Evolutionary conservation across 2,797 vertebrate species (phyloP), one percentile per base, ranked within the genome.

Genomic region (Crenuchus spilurus): DNA sequence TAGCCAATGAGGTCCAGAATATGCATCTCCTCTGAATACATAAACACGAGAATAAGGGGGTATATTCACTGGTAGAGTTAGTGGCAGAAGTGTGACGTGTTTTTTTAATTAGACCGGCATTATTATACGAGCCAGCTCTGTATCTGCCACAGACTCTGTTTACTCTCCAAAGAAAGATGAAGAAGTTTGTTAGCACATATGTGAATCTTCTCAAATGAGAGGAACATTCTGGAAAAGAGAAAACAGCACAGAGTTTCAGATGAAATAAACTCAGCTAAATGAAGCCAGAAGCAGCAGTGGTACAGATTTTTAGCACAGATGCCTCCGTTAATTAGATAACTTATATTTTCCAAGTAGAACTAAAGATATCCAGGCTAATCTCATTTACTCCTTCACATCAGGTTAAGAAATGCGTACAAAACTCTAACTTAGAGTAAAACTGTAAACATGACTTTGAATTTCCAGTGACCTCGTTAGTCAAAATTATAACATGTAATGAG

Each of bases 1-100:
- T 85, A 75, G 81, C 86, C 88, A 85, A 87, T 81, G 84, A 89
- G 83, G 82, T 83, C 58, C 85, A 79, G 85, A 80, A 84, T 86
- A 80, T 84, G 86, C 82, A 81, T 86, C 79, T 81, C 86, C 81
- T 87, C 60, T 78, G 78, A 80, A 80, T 84, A 72, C 79, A 75
- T 72, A 70, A 79, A 76, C 62, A 63, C 8, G 3, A 44, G 73
- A 35, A 24, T 60, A 62, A 72, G 76, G 24, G 58, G 42, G 52
- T 44, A 61, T 74, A 51, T 80, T 65, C 66, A 76, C 61, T 70
- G 63, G 24, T 26, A 52, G 42, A 41, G 24, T 7, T 18, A 9
- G 72, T 30, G 41, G 49, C 42, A 54, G 72, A 70, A 72, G 57
- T 72, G 35, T 60, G 63, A 72, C 60, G 44, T 16, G 30, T 46